Conservation (phyloP, 2,113 vertebrate species). For the Strix uralensis region DNA sequence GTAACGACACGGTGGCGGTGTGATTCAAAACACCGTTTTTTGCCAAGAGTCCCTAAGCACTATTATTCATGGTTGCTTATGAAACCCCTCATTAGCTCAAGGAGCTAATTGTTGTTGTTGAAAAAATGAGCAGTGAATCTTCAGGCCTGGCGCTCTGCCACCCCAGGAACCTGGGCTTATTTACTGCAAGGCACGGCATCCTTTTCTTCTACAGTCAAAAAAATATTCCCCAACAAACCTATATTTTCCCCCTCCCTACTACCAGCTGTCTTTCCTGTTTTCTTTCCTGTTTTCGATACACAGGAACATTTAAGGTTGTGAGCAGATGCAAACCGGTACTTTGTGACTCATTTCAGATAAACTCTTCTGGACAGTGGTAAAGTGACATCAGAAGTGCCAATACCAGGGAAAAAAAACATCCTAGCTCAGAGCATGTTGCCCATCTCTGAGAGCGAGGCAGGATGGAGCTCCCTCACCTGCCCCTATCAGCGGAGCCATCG, state of each 20-base stretch:
- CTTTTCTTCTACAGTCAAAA: neutral
- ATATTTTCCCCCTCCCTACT: fast-evolving
- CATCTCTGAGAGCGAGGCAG: fast-evolving
- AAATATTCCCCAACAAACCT: neutral
- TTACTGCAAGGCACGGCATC: fast-evolving
- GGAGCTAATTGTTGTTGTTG: slow-evolving; percentile 33
- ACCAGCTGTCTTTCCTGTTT: neutral
- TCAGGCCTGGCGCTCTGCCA: slow-evolving; percentile 33
- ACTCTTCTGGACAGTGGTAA: neutral
- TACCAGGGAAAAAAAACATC: too few relatives aligned
- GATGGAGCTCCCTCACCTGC: neutral
- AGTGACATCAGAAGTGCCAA: neutral
- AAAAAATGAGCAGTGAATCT: neutral
- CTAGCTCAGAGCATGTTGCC: too few relatives aligned
- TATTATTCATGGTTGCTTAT: slow-evolving; percentile 23
- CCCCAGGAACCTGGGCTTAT: neutral
- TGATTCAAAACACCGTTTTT: neutral
- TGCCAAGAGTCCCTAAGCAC: slow-evolving; percentile 2
- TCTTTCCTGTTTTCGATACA: fast-evolving
- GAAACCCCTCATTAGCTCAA: slow-evolving; percentile 48
- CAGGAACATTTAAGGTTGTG: too few relatives aligned
- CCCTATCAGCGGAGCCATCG: neutral
- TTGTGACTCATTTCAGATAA: neutral
- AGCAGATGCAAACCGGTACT: neutral
- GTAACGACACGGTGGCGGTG: fast-evolving